Evolutionary conservation across 2,113 vertebrate genomes (phyloP).

Genomic region (Serilophus lunatus): DNA sequence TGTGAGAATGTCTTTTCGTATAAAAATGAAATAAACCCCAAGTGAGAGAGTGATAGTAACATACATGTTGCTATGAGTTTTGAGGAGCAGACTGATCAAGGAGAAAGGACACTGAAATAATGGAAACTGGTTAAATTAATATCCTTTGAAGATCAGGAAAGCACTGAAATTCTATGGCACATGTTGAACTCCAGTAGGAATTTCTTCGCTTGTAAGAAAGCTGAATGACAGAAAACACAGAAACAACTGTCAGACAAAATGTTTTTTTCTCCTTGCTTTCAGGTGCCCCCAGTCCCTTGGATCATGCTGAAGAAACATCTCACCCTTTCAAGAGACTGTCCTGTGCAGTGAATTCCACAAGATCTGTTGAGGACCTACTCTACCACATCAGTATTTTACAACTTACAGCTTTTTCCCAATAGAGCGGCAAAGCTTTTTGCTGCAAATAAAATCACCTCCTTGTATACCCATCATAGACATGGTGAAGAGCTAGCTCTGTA

Average conservation of each 20-base stretch:
- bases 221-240: not conserved
- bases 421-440: not conserved
- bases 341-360: not conserved
- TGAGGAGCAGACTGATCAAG: not conserved
- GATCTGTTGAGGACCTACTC: not conserved
- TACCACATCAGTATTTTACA: not conserved
- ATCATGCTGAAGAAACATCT: not conserved
- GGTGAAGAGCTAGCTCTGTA: not conserved
- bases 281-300: not conserved
- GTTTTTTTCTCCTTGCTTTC: not conserved
- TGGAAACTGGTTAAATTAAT: not conserved
- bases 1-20: not conserved
- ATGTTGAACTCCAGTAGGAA: not conserved
- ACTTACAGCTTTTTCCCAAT: not conserved
- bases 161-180: not conserved
- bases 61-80: not conserved
- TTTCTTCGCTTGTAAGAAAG: not conserved
- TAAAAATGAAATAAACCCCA: not conserved
- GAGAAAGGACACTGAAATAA: not conserved
- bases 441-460: not conserved
- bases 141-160: not conserved
- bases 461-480: fast-evolving
- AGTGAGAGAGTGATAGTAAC: not conserved
- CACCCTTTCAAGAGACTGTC: not conserved
- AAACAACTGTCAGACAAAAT: not conserved